Evolutionary conservation across 2,888 invertebrate genomes (phyloP).

Genomic region (Lypha dubia): DNA sequence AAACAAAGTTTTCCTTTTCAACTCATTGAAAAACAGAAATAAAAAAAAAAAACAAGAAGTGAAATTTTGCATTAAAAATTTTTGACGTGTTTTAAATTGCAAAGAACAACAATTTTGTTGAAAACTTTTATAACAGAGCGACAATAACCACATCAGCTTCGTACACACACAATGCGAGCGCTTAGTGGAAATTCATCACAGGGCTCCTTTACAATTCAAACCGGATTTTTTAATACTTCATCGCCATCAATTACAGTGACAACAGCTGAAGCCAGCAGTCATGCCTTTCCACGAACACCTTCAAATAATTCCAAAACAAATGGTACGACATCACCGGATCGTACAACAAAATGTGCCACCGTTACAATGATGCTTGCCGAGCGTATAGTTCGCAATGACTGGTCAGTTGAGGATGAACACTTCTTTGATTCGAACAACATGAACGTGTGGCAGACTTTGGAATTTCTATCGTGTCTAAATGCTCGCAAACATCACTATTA

Average conservation of each 20-base stretch:
- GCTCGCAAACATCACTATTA: slow-evolving; percentile 80
- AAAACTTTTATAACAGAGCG: slow-evolving; percentile 29
- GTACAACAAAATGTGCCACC: slow-evolving; percentile 76
- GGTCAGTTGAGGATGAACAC: slow-evolving; percentile 81
- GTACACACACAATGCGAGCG: slow-evolving; percentile 51
- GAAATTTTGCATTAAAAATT: slow-evolving; percentile 40
- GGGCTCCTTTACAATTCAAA: background rate
- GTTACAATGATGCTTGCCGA: slow-evolving; percentile 81
- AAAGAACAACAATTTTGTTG: slow-evolving; percentile 61
- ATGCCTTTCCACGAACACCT: slow-evolving; percentile 37
- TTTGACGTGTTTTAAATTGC: slow-evolving; percentile 66
- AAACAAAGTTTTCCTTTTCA: slow-evolving; percentile 9
- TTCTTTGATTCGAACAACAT: slow-evolving; percentile 80
- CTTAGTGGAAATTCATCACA: slow-evolving; percentile 32
- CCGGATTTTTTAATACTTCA: background rate
- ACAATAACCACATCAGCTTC: slow-evolving; percentile 9
- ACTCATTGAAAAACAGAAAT: background rate
- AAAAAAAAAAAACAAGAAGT: background rate
- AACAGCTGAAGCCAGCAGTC: background rate
- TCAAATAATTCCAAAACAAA: slow-evolving; percentile 47
- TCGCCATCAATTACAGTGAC: slow-evolving; percentile 30
- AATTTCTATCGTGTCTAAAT: slow-evolving; percentile 79
- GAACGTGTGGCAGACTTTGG: slow-evolving; percentile 83
- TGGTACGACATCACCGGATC: slow-evolving; percentile 68
- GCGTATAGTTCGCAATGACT: slow-evolving; percentile 79